A percentile compares a stretch with the other conserved stretches of the same genome.
phyloP scores from a whole-genome alignment of 2,113 vertebrate species.

The zebrafish (Danio rerio) region DNA sequence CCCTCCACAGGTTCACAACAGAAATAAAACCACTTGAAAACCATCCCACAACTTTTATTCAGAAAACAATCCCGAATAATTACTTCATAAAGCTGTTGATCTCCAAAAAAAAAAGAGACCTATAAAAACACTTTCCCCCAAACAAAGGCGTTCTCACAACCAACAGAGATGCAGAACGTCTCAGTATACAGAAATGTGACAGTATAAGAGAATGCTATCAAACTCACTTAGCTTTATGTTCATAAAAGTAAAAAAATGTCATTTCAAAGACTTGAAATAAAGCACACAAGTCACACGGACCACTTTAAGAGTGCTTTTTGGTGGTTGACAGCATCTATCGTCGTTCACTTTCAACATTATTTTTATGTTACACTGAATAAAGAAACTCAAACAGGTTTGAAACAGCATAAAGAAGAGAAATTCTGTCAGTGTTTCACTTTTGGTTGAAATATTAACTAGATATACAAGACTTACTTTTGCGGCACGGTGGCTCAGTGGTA shows the following conservation, averaged over 20 bases:
- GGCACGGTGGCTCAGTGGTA: too few relatives aligned
- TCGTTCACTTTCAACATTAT: too few relatives aligned
- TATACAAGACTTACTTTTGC: background rate
- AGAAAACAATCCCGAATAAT: background rate
- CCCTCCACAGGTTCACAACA: background rate
- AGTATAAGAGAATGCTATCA: background rate
- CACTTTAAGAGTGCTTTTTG: background rate
- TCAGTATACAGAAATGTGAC: background rate
- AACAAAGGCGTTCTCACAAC: background rate
- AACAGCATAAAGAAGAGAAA: background rate
- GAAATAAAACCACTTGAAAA: background rate
- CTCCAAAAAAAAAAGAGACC: background rate
- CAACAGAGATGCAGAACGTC: background rate
- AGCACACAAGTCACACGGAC: background rate
- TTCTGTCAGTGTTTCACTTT: background rate
- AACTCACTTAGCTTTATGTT: too few relatives aligned
- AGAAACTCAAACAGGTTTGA: background rate
- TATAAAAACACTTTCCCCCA: background rate
- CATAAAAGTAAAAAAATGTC: too few relatives aligned
- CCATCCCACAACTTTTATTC: background rate
- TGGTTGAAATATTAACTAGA: background rate
- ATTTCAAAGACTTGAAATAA: too few relatives aligned
- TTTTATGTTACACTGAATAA: too few relatives aligned
- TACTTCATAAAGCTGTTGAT: background rate
- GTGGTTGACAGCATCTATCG: background rate